phyloP scores from a whole-genome alignment of 2,888 invertebrate species.

The Sceliomorpha sp. region DNA sequence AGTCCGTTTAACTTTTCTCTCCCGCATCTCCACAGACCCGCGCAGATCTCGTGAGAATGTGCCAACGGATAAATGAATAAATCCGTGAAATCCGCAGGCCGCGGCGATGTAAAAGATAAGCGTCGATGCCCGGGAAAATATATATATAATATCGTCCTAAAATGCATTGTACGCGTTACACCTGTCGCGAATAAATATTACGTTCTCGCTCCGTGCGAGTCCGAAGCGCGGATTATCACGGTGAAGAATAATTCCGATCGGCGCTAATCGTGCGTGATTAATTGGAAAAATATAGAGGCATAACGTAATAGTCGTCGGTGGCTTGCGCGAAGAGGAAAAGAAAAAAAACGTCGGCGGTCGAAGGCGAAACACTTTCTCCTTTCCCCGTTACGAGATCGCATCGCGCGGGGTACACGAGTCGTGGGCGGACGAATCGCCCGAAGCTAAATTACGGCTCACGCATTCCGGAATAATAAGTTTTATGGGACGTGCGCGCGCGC shows the following conservation, averaged over 20 bases:
- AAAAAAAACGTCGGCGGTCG: constrained; percentile 59
- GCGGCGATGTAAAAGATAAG: no score
- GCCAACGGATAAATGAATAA: no score
- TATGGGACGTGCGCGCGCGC: not conserved
- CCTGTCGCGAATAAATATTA: no score
- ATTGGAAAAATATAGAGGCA: constrained; percentile 60
- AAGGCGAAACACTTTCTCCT: constrained; percentile 76
- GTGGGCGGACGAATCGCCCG: constrained; percentile 30
- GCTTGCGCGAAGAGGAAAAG: constrained; percentile 68
- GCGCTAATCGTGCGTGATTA: constrained; percentile 52
- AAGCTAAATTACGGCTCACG: constrained; percentile 18
- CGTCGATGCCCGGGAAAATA: no score
- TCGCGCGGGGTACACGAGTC: constrained; percentile 34
- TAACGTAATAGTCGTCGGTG: constrained; percentile 74
- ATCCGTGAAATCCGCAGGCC: no score
- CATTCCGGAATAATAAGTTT: constrained; percentile 24
- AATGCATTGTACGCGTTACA: no score
- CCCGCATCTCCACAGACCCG: no score
- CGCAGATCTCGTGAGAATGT: no score
- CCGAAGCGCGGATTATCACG: no score
- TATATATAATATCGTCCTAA: no score
- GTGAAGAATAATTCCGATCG: constrained; percentile 2
- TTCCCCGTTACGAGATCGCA: constrained; percentile 78
- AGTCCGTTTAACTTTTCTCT: no score
- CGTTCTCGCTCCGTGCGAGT: no score